Evolutionary conservation across 2,797 vertebrate genomes (phyloP), one percentile per base, ranked within the genome.

Genomic region (Sebastes iracundus): DNA sequence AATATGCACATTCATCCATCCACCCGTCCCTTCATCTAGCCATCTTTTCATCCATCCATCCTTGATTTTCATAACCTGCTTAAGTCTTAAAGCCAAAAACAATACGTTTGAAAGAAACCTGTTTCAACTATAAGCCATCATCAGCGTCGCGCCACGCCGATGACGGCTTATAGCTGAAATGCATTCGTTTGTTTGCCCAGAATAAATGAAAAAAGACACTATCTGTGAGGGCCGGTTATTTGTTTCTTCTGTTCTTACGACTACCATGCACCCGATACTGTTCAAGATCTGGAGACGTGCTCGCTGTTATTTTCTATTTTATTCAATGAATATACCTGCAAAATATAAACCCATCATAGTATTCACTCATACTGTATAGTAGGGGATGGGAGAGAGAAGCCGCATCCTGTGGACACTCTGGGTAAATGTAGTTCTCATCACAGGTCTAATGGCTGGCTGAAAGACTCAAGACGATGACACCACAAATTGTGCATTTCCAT

Each of bases 341-440:
- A 20, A 65, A 23, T 11, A 16, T n/a, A 14, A 74, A 63, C 7
- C 35, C 35, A 35, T 35, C 25, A 63, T 62, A 4, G 28, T 63
- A 18, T 46, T 30, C 20, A 23, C 4, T 76, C 27, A 27, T 61
- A 30, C 32, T 66, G n/a, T 61, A 8, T 23, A 22, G 3, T 38
- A 53, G 2, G 10, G 22, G 38, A 64, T 30, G 8, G 55, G 25
- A 52, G 33, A 52, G 33, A 75, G 38, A 72, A 62, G 18, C 46
- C 6, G 7, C 68, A 73, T 55, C 64, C 59, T 62, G 13, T 46
- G 59, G 38, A 10, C 8, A 46, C 38, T 72, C 32, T 75, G 71
- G 42, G 61, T 85, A 72, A 82, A 81, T 65, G 72, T 69, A 20
- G 30, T 74, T 55, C 75, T 83, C 33, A 67, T 72, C 60, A 59